These are phyloP conservation scores for Petrolisthes cinctipes DNA, from an alignment of 2,888 invertebrate species.

Conservation along the genomic window DNA sequence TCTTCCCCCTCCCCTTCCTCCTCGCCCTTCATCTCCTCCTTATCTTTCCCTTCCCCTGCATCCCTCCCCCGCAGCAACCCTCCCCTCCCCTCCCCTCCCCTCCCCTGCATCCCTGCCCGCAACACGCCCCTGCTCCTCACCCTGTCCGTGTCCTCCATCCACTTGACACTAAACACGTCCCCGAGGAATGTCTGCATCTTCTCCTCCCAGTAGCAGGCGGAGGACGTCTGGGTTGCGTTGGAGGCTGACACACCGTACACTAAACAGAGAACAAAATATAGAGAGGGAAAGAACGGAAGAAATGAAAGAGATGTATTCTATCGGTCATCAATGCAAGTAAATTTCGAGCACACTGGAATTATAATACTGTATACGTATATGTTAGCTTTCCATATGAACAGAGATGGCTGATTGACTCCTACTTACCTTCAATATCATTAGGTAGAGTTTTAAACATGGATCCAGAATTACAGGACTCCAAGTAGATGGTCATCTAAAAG, in stretches of 20 bases:
- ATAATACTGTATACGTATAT: background rate
- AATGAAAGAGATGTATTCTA: too few species aligned
- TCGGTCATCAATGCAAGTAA: too few species aligned
- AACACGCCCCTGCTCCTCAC: constrained; percentile 67
- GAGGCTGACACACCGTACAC: constrained; percentile 76
- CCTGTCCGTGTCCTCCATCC: constrained; percentile 76
- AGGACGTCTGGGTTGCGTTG: constrained; percentile 74
- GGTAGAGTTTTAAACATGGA: constrained; percentile 27
- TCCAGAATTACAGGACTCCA: constrained; percentile 43
- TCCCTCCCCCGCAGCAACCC: too few species aligned
- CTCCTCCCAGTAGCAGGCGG: constrained; percentile 73
- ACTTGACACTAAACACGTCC: constrained; percentile 76
- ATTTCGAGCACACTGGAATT: background rate
- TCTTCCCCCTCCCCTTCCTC: too few species aligned
- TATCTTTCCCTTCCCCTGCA: too few species aligned
- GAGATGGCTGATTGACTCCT: background rate
- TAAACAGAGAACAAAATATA: constrained; percentile 67
- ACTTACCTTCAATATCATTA: constrained; percentile 28
- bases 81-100: too few species aligned
- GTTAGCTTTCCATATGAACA: too few species aligned
- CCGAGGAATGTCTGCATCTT: constrained; percentile 73
- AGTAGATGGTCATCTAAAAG: constrained; percentile 28
- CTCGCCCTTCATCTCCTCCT: too few species aligned
- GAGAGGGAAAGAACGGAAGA: background rate
- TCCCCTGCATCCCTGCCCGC: too few species aligned